These are phyloP conservation scores for Diachrysia chrysitis DNA, from an alignment of 2,888 invertebrate genomes.

Conservation along the genomic window DNA sequence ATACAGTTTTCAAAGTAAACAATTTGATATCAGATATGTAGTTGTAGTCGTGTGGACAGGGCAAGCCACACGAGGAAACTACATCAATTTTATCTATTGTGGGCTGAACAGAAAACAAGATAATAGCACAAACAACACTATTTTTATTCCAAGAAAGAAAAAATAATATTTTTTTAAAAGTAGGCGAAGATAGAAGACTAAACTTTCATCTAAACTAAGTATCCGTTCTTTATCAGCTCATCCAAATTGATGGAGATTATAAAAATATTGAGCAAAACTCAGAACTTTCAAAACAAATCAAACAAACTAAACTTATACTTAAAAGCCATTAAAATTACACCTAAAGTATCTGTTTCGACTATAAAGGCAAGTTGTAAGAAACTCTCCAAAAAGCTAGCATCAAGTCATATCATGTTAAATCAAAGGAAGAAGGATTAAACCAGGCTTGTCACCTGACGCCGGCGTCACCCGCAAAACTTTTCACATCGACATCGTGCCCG, in stretches of 20 bases:
- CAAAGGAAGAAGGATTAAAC: background rate
- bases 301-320: no score
- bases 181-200: background rate
- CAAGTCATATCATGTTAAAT: slow-evolving; percentile 1
- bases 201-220: no score
- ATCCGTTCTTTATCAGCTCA: no score
- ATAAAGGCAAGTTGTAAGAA: no score
- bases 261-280: no score
- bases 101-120: no score
- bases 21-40: slow-evolving; percentile 10
- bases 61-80: background rate
- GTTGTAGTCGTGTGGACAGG: background rate
- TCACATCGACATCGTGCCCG: background rate
- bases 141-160: no score
- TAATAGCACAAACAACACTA: no score
- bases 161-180: background rate
- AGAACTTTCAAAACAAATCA: no score
- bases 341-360: no score
- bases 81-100: background rate
- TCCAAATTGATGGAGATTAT: no score
- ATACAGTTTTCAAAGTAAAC: slow-evolving; percentile 21
- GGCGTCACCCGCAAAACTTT: slow-evolving; percentile 1
- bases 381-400: background rate
- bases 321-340: no score
- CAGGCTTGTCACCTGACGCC: background rate